Base-by-base conservation (phyloP, 1,140 invertebrate genomes). In the Venturia canescens region DNA sequence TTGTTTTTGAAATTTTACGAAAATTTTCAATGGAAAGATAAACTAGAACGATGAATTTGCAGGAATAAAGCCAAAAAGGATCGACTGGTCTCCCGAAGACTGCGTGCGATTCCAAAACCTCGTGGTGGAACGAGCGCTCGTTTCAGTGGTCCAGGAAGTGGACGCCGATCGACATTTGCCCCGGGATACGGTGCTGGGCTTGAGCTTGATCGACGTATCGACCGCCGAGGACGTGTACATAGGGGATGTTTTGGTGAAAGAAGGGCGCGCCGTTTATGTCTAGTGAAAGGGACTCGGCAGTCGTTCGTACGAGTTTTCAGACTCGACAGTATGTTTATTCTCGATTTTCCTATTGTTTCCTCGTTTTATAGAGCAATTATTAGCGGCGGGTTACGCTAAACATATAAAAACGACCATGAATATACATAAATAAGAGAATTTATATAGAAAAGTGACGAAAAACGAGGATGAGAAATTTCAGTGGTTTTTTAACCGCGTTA, bases 51-150 rank as follows among this genome's bases (percentile, higher is more conserved):
- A n/a, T n/a, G n/a, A n/a, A n/a, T n/a, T n/a, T n/a, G n/a, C n/a
- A 94, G 94, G 93, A 81, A 92, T 94, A 38, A 90, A 86, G 76
- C 93, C 93, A 29, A 89, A 92, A 18, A 92, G 93, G 82, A 88
- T 88, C 79, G 94, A 94, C 87, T 94, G 94, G 94, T 87, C 91
- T 3, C 92, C 93, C 48, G 92, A 93, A 83, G 93, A 94, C 85
- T 93, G 92, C 76, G 84, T 93, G 38, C 86, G 92, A 53, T 94
- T 94, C 83, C 93, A 93, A 85, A 90, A 94, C 71, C 84, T 94
- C 29, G 93, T 93, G n/a, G 92, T 93, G 3, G 90, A 93, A 16
- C 92, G 92, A 79, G 86, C 93, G 27, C 94, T 94, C 71, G 93
- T 94, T 6, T 93, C 93, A 0, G 84, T 93, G 11, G 90, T 94